Evolutionary conservation across 2,113 vertebrate species (phyloP).

Genomic region (Hippocampus mohnikei): DNA sequence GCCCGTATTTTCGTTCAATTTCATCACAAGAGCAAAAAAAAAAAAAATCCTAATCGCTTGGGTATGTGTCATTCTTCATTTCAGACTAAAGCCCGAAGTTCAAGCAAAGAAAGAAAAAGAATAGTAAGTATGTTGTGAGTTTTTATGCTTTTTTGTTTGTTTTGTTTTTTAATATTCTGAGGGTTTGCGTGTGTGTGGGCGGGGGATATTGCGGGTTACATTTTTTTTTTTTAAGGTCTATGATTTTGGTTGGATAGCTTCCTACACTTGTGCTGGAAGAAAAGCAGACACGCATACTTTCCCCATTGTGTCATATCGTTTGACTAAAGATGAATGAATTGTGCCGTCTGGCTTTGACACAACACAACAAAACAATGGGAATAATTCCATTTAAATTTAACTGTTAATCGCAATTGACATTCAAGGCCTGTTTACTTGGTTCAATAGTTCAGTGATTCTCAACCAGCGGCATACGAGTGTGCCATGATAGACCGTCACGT

Average conservation of each 20-base stretch:
- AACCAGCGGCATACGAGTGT: background rate
- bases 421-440: background rate
- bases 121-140: constrained; percentile 79
- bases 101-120: constrained; percentile 82
- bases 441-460: background rate
- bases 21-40: background rate
- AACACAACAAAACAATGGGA: background rate
- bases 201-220: background rate
- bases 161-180: background rate
- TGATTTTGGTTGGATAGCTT: background rate
- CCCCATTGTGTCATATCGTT: background rate
- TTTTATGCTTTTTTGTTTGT: background rate
- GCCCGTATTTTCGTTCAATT: background rate
- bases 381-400: background rate
- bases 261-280: constrained; percentile 4
- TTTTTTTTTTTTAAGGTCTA: background rate
- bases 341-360: background rate
- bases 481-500: background rate
- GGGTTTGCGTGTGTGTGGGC: background rate
- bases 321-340: background rate
- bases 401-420: background rate
- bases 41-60: background rate
- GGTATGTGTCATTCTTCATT: constrained; percentile 26
- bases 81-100: constrained; percentile 85
- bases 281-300: constrained; percentile 3